phyloP scores from a whole-genome alignment of 2,797 vertebrate species.

The Chromobotia macracanthus region DNA sequence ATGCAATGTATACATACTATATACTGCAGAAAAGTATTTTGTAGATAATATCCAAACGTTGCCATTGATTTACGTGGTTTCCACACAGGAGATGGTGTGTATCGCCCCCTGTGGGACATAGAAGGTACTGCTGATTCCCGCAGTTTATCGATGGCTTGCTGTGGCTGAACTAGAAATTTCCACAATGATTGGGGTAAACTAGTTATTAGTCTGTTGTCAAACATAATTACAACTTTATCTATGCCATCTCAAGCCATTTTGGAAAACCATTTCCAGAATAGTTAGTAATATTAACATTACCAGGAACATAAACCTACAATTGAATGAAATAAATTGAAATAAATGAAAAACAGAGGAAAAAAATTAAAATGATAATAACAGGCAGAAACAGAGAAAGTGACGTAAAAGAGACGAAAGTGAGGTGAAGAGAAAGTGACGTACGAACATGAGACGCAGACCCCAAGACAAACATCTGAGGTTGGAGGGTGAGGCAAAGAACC shows the following conservation, averaged over 20 bases:
- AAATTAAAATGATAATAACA: neutral
- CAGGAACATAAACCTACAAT: neutral
- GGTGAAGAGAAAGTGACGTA: neutral
- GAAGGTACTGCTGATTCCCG: neutral
- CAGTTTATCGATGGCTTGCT: neutral
- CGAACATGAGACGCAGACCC: neutral
- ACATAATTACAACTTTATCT: neutral
- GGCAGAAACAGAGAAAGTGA: neutral
- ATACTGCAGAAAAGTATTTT: neutral
- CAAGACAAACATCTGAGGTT: constrained; percentile 23
- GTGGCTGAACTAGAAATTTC: neutral
- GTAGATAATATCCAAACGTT: neutral
- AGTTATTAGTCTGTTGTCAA: neutral
- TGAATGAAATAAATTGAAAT: neutral
- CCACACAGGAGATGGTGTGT: neutral
- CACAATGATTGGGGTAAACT: neutral
- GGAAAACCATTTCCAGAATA: neutral
- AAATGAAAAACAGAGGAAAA: neutral
- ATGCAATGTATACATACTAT: neutral
- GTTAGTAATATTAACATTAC: neutral
- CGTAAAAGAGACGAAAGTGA: neutral
- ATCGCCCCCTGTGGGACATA: neutral
- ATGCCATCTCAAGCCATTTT: neutral
- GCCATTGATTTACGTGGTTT: neutral
- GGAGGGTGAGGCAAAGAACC: constrained; percentile 17